These are phyloP conservation scores for Octodon degus DNA, from an alignment of 2,113 vertebrate species.

Conservation along the genomic window DNA sequence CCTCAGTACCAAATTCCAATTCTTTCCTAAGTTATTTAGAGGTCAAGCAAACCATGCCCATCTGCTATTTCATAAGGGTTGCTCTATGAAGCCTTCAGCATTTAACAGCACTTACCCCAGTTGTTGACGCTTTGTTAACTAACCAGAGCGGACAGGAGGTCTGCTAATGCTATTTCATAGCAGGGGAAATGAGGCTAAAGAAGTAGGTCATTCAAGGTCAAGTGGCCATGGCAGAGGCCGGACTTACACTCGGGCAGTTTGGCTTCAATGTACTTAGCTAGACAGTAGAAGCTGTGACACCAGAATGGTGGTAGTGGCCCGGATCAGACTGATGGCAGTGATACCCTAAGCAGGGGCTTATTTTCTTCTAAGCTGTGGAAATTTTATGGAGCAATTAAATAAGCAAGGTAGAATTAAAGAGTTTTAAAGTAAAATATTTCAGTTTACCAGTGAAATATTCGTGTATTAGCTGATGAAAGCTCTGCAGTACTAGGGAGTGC, in stretches of 20 bases:
- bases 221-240: neutral
- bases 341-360: neutral
- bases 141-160: neutral
- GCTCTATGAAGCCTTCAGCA: neutral
- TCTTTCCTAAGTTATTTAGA: constrained; percentile 17
- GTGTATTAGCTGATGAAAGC: neutral
- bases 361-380: neutral
- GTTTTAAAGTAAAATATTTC: neutral
- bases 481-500: neutral
- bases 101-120: neutral
- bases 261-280: neutral
- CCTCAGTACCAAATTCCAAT: neutral
- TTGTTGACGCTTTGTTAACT: neutral
- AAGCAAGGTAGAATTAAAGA: neutral
- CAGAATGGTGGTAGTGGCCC: neutral
- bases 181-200: neutral
- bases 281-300: neutral
- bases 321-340: neutral
- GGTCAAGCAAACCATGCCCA: neutral
- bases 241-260: neutral
- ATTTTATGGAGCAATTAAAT: neutral
- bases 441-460: constrained; percentile 18
- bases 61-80: neutral
- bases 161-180: neutral
- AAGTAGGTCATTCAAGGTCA: neutral